Conservation (phyloP, 2,888 invertebrate species). For the Aspidapion aeneum region DNA sequence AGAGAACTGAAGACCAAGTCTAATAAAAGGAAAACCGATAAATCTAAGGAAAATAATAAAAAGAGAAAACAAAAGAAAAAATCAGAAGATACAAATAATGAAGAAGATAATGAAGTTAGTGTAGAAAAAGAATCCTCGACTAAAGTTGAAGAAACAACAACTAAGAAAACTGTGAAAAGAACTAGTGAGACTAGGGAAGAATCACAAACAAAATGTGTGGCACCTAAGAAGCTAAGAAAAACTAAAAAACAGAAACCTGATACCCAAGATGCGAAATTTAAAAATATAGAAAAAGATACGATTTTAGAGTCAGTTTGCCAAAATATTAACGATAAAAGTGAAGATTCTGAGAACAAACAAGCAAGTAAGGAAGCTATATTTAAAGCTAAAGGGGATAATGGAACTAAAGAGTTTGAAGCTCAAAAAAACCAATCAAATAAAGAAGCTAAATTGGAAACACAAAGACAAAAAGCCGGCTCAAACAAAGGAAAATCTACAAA, state of each 20-base stretch:
- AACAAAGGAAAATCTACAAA: neutral
- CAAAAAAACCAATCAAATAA: neutral
- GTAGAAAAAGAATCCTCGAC: neutral
- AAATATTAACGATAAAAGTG: neutral
- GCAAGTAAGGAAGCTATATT: no score
- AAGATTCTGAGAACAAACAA: neutral
- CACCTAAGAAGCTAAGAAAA: neutral
- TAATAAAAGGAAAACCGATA: slow-evolving; percentile 23
- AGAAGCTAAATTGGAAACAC: neutral
- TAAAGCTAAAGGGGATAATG: no score
- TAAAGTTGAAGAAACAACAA: slow-evolving; percentile 12
- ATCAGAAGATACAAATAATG: neutral
- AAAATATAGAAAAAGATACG: no score
- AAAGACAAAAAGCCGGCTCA: neutral
- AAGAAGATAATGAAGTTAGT: neutral
- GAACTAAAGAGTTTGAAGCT: neutral
- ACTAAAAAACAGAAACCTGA: neutral
- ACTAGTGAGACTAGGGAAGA: neutral
- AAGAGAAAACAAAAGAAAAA: slow-evolving; percentile 18
- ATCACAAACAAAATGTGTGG: neutral
- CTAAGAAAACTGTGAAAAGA: slow-evolving; percentile 17
- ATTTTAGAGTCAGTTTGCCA: neutral
- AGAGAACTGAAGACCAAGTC: slow-evolving; percentile 17
- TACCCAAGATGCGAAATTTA: no score
- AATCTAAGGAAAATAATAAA: slow-evolving; percentile 16